These are phyloP conservation scores for Caenorhabditis brenneri DNA, from an alignment of 1,140 invertebrate species.

Conservation along the genomic window DNA sequence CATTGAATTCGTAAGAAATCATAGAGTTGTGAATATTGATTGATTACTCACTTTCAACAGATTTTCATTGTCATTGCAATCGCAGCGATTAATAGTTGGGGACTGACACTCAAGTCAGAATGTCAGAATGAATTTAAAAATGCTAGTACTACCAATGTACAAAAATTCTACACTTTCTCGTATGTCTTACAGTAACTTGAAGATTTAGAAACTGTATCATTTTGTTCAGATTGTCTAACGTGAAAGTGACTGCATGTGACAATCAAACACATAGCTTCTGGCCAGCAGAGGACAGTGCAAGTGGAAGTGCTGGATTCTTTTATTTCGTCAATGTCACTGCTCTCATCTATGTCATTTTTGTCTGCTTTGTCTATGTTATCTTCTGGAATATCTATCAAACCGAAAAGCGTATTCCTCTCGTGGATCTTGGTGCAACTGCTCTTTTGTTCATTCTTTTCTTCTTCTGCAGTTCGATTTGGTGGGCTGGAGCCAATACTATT, in stretches of 20 bases:
- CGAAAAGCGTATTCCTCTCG: conserved; percentile 35
- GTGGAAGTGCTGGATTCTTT: conserved; percentile 50
- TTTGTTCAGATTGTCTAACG: conserved; percentile 39
- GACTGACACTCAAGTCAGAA: not conserved
- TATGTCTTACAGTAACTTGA: not conserved
- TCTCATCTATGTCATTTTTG: conserved; percentile 39
- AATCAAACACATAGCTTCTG: not conserved
- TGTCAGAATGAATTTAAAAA: not conserved
- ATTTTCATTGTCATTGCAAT: conserved; percentile 50
- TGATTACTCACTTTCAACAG: not conserved
- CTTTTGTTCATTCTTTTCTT: conserved; percentile 56
- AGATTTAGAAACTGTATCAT: not conserved
- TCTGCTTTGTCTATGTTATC: conserved; percentile 45
- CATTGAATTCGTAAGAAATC: conserved; percentile 43
- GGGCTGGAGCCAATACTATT: conserved; percentile 48
- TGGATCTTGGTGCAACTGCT: conserved; percentile 42
- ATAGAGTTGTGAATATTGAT: not conserved
- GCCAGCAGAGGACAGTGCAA: conserved; percentile 31
- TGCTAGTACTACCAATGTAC: not conserved
- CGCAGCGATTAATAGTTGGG: conserved; percentile 48
- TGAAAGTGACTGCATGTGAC: not conserved
- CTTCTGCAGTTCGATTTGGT: conserved; percentile 55
- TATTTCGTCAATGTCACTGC: conserved; percentile 52
- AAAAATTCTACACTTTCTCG: conserved; percentile 39
- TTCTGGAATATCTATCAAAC: conserved; percentile 46